Evolutionary conservation across 2,113 vertebrate species (phyloP).

Genomic region (Pao palembangensis): DNA sequence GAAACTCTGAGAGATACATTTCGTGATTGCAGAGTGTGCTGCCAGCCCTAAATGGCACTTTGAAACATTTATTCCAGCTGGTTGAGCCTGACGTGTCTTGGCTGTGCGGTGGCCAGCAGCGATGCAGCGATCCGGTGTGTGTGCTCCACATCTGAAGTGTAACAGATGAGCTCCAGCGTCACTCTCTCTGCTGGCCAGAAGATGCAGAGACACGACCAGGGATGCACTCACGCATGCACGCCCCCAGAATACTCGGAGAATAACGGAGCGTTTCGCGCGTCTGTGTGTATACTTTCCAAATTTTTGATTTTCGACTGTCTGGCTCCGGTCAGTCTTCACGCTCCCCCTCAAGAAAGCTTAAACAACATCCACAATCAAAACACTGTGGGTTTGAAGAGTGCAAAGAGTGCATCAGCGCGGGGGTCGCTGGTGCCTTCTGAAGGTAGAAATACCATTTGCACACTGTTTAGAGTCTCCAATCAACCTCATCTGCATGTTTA

Average conservation of each 20-base stretch:
- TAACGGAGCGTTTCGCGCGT: conserved; percentile 13
- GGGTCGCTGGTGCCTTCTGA: too few relatives aligned
- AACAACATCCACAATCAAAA: too few relatives aligned
- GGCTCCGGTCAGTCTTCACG: background rate
- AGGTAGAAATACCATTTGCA: too few relatives aligned
- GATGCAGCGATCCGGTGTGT: conserved; percentile 17
- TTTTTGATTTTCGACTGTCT: conserved; percentile 3
- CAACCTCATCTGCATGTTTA: background rate
- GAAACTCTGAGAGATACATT: too few relatives aligned
- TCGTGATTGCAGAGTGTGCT: too few relatives aligned
- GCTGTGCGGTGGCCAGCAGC: background rate
- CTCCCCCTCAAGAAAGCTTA: too few relatives aligned
- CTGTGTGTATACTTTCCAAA: background rate
- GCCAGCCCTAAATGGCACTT: too few relatives aligned
- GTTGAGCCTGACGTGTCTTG: background rate
- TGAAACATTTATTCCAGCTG: conserved; percentile 21
- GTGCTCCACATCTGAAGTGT: conserved; percentile 12
- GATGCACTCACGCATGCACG: conserved; percentile 31
- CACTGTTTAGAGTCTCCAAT: too few relatives aligned
- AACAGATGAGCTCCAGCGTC: conserved; percentile 39
- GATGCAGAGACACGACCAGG: conserved; percentile 20
- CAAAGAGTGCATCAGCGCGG: too few relatives aligned
- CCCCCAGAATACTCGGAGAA: conserved; percentile 16
- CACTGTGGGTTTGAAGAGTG: too few relatives aligned
- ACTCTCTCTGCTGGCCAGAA: conserved; percentile 22